Evolutionary conservation across 2,797 vertebrate species (phyloP), one percentile per base, ranked within the genome.

Genomic region (Pseudochaenichthys georgianus): DNA sequence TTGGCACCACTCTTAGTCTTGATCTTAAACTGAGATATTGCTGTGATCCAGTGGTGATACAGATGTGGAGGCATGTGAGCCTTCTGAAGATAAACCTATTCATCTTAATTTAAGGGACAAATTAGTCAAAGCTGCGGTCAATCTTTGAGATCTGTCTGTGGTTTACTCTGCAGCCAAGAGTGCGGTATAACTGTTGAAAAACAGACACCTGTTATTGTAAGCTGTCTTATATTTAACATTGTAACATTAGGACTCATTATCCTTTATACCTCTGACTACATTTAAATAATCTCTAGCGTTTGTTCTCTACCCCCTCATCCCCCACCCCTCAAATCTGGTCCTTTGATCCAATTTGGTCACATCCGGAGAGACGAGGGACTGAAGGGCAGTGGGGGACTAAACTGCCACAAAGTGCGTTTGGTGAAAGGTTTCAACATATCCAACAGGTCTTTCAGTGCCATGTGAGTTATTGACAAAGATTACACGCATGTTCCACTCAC

Each of bases 301-400:
- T 34, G 63, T 38, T 6, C 6, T 1, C 34, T 4, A 7, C 8
- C 34, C 34, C 28, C 28, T 28, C 23, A 28, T 28, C 28, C 28
- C 28, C 28, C 28, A 28, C 34, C 34, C 48, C 63, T 74, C 61
- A 83, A 75, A 82, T 81, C 70, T 67, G 68, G 1, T 64, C 55
- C 73, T 82, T 81, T 86, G 69, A 89, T 88, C 79, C 70, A 77
- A 62, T 82, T 83, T 72, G 79, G 79, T 81, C 70, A 74, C 86
- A 86, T 77, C 73, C 77, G 73, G 57, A 80, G 34, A 54, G 66
- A 82, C 76, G 71, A 4, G 21, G 23, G 46, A 61, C 62, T 41
- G 58, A 57, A 48, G 77, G 11, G 15, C 60, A 9, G 13, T 65
- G 5, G 59, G 9, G 9, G 43, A 46, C 45, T 38, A 53, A 75